Evolutionary conservation across 2,797 vertebrate species (phyloP), one percentile per base, ranked within the genome.

Genomic region (Astyanax mexicanus): DNA sequence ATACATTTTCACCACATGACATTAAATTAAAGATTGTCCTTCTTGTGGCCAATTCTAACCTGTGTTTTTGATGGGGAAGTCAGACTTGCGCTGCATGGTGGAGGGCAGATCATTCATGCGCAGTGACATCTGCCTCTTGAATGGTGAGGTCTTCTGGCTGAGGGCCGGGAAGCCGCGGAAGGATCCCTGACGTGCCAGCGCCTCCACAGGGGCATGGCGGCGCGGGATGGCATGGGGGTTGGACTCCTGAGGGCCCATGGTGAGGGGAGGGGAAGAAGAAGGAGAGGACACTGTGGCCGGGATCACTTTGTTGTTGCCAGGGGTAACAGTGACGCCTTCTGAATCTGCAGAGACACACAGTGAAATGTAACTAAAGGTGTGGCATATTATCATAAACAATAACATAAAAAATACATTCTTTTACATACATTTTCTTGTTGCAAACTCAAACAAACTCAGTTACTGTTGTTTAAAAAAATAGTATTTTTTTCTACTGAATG

Each of bases 131-230:
- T 98, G 97, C 10, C 98, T 93, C 80, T 99, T 99, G 89, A 99
- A 99, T 77, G 98, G 98, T 60, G 98, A 99, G 25, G 97, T 98
- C 91, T 98, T 99, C 88, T 99, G 96, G 86, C 96, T 97, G 55
- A 99, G 97, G 29, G 90, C 96, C 0, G 98, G 98, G 88, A 99
- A 99, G 78, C 97, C 98, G 67, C 95, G 90, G 92, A 99, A 99
- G 40, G 98, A 99, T 27, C 97, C 96, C 91, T 99, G 98, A 57
- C 98, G 91, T 77, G 96, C 97, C 27, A 99, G 93, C 1, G 95
- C 96, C 54, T 99, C 98, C 37, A 95, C 96, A 0, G 97, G 96
- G 0, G 98, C 96, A 1, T 99, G 98, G 44, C 96, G 90, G 64
- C 98, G 96, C 0, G 98, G 97, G 71, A 99, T 98, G 42, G 87